Base-by-base conservation (phyloP, 2,797 vertebrate genomes). In the Spinus pinus region DNA sequence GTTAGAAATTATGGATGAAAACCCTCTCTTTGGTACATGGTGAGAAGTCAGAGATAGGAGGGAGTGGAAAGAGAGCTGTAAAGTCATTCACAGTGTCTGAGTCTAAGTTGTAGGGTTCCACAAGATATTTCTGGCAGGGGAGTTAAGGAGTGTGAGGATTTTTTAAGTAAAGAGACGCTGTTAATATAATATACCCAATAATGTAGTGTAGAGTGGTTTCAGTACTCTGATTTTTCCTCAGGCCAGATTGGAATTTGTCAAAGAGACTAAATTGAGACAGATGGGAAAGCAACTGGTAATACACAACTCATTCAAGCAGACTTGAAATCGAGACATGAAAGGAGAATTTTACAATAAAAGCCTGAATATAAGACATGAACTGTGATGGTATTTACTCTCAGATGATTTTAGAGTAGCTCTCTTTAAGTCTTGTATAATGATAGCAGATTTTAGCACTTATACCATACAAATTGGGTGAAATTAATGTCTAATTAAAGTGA, bases 291-390 rank as follows among this genome's bases (percentile, higher is more conserved):
- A 97, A 94, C 82, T 94, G 81, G 62, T 81, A 95, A 95, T 88
- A 93, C 58, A 88, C 54, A 94, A 67, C 30, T 95, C 79, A 74
- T 96, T 96, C 84, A 96, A 88, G 92, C 90, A 91, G 70, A 95
- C 91, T 97, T 93, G 31, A 95, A 97, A 97, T 72, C 9, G 20
- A 93, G 80, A 91, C 60, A 78, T 82, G 81, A 96, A 96, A 94
- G 86, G 65, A 88, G 71, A 90, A 91, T 92, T 93, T 94, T 95
- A 58, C 35, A 71, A 82, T 86, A 91, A 94, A 95, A 80, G 17
- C 50, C 65, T 77, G 88, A 90, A 95, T 93, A 93, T 92, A 87
- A 86, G 94, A 75, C 67, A 71, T 73, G 58, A 94, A 90, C 54
- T 92, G 24, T 85, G 81, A 85, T 93, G 25, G 41, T 96, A 81